phyloP scores from a whole-genome alignment of 2,113 vertebrate species.

The Henicopernis longicauda region DNA sequence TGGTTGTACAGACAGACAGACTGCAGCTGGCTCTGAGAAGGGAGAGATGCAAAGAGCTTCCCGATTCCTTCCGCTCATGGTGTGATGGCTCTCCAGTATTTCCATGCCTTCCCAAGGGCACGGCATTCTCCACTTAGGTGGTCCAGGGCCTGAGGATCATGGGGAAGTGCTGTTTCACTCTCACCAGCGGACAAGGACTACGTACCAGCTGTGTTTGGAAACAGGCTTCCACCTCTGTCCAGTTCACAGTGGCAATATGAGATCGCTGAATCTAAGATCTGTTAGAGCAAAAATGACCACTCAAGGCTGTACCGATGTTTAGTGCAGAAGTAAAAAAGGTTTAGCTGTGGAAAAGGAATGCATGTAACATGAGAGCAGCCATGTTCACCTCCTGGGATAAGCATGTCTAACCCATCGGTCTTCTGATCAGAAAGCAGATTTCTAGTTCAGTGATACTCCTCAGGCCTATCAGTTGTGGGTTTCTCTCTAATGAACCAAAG shows the following conservation, averaged over 20 bases:
- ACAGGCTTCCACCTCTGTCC: neutral
- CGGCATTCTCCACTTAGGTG: neutral
- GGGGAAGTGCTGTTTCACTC: neutral
- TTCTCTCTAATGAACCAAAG: neutral
- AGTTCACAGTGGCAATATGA: neutral
- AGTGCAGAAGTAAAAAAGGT: neutral
- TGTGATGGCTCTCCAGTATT: neutral
- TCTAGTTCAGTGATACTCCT: neutral
- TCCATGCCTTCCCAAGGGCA: neutral
- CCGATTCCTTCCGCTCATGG: rapidly evolving
- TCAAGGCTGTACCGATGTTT: neutral
- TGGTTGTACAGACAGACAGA: neutral
- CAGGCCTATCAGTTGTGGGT: neutral
- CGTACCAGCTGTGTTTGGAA: neutral
- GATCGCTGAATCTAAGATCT: neutral
- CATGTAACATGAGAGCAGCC: neutral
- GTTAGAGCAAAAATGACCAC: neutral
- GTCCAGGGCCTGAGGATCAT: neutral
- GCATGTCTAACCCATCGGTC: neutral
- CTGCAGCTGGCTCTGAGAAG: neutral
- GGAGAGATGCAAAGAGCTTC: neutral
- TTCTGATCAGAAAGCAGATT: neutral
- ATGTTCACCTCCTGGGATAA: neutral
- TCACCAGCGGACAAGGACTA: neutral
- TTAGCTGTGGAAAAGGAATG: neutral